Percentiles rank a stretch among this genome's conserved stretches.
These are phyloP conservation scores for Spisula solida DNA, from an alignment of 2,888 invertebrate species.

Conservation along the genomic window DNA sequence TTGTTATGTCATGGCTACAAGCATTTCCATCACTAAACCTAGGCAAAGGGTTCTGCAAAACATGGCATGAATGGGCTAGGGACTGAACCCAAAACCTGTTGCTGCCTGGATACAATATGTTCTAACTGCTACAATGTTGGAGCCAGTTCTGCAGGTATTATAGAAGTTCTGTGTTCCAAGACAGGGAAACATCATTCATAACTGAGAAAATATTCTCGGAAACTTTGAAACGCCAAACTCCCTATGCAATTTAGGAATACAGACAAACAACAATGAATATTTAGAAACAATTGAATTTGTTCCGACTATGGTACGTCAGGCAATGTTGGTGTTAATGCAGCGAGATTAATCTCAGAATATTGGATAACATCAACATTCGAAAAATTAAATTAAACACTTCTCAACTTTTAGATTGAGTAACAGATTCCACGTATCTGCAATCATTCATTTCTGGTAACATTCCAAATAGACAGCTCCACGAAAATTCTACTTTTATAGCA, in stretches of 20 bases:
- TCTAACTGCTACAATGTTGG: too few relatives aligned
- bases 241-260: not conserved
- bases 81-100: too few relatives aligned
- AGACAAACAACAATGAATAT: not conserved
- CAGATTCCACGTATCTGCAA: not conserved
- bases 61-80: too few relatives aligned
- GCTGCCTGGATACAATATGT: too few relatives aligned
- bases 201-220: too few relatives aligned
- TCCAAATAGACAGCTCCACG: not conserved
- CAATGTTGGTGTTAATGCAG: not conserved
- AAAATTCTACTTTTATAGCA: slow-evolving; percentile 10
- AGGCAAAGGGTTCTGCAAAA: too few relatives aligned
- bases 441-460: not conserved
- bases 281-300: not conserved
- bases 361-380: not conserved
- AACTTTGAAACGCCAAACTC: not conserved
- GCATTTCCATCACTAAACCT: too few relatives aligned
- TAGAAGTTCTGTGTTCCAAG: not conserved
- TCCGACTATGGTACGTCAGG: not conserved
- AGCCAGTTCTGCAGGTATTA: too few relatives aligned
- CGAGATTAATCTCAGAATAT: not conserved
- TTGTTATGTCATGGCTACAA: too few relatives aligned
- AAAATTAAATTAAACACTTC: slow-evolving; percentile 1
- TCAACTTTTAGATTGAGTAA: not conserved
- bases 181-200: not conserved